A percentile compares a stretch with the other conserved stretches of the same genome.
These are phyloP conservation scores for Condylura cristata DNA, from an alignment of 2,113 vertebrate species.

Conservation along the genomic window DNA sequence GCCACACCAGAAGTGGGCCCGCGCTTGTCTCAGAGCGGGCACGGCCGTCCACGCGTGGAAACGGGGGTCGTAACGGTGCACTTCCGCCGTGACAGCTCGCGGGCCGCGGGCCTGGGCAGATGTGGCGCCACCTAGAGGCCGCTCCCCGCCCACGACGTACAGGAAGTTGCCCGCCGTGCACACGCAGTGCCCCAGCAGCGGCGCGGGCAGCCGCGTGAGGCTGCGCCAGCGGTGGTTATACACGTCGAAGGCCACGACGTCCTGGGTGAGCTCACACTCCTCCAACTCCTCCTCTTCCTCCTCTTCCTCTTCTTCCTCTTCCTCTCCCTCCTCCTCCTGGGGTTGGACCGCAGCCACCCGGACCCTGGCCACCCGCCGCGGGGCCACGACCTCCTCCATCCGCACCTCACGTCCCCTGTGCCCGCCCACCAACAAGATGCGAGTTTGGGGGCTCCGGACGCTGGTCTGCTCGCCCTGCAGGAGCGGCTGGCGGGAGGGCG, in stretches of 20 bases:
- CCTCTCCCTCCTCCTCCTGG: not conserved
- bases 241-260: conserved; percentile 90
- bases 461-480: conserved; percentile 90
- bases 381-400: conserved; percentile 29
- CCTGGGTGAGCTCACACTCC: conserved; percentile 81
- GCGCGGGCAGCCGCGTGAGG: conserved; percentile 84
- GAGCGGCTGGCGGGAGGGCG: conserved; percentile 90
- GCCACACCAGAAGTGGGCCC: conserved; percentile 93
- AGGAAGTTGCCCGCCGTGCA: conserved; percentile 94
- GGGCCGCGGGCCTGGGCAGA: conserved; percentile 24
- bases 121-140: conserved; percentile 64
- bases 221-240: conserved; percentile 87
- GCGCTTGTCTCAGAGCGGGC: conserved; percentile 89
- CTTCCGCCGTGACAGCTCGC: conserved; percentile 84
- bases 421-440: conserved; percentile 91
- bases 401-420: conserved; percentile 79
- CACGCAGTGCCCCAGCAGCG: conserved; percentile 89
- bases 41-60: conserved; percentile 90
- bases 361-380: not conserved
- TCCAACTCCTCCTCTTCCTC: not conserved
- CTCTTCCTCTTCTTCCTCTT: not conserved
- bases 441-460: conserved; percentile 85
- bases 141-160: conserved; percentile 94
- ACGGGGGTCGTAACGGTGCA: conserved; percentile 94
- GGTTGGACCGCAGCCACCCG: not conserved